Conservation (phyloP, 2,797 vertebrate species). For the Myotis findleyi region DNA sequence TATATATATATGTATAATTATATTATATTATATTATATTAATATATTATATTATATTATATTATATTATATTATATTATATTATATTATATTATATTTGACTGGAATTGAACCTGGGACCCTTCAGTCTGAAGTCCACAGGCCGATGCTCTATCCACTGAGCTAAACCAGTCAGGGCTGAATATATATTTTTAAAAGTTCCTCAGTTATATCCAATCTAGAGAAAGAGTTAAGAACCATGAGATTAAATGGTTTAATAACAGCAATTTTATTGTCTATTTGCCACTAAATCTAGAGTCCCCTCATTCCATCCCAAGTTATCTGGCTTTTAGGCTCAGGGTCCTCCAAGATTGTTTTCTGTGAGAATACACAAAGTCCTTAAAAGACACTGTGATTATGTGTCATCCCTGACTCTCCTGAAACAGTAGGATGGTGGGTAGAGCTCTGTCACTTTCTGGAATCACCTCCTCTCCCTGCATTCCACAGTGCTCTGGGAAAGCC, state of each 20-base stretch:
- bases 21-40: too few relatives aligned
- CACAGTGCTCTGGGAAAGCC: background rate
- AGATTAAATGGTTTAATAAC: background rate
- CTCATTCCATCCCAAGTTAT: background rate
- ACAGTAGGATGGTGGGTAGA: background rate
- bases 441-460: fast-evolving
- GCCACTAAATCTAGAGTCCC: background rate
- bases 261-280: background rate
- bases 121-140: too few relatives aligned
- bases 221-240: background rate
- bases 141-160: too few relatives aligned
- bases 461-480: fast-evolving
- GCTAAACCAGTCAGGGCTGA: background rate
- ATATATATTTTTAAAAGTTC: background rate
- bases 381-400: background rate
- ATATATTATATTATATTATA: too few relatives aligned
- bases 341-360: background rate
- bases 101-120: too few relatives aligned
- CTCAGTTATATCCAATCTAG: background rate
- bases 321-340: background rate
- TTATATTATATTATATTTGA: too few relatives aligned
- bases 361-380: background rate
- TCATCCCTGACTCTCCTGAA: background rate
- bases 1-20: too few relatives aligned
- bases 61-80: too few relatives aligned